These are phyloP conservation scores for Lasioglossum lativentre DNA, from an alignment of 2,888 invertebrate genomes.

Conservation along the genomic window DNA sequence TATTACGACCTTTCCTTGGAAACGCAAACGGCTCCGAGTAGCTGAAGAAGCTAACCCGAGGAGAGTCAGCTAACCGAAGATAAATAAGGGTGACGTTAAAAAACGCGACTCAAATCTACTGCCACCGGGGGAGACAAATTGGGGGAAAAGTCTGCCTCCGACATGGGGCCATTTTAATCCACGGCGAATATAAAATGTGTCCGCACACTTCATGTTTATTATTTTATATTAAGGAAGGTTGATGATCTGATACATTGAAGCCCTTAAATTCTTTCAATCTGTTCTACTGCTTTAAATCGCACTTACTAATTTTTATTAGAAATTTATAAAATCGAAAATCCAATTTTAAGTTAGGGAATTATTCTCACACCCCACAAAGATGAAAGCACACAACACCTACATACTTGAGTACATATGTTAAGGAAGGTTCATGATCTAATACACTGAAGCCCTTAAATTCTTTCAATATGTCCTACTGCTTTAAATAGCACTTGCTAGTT, in stretches of 20 bases:
- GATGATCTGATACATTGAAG: too few relatives aligned
- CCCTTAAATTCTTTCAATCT: too few relatives aligned
- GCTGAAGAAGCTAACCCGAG: not conserved
- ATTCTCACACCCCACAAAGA: not conserved
- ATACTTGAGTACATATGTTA: too few relatives aligned
- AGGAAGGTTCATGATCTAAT: too few relatives aligned
- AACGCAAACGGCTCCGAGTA: not conserved
- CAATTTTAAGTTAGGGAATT: not conserved
- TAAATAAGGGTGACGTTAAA: not conserved
- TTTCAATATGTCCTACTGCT: too few relatives aligned
- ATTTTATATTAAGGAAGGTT: not conserved
- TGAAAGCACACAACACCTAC: not conserved
- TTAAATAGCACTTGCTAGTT: too few relatives aligned
- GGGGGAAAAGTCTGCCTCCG: not conserved
- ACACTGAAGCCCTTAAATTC: too few relatives aligned
- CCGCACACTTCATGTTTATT: not conserved
- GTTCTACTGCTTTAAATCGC: too few relatives aligned
- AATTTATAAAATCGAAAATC: not conserved
- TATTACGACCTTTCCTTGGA: not conserved
- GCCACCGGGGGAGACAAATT: not conserved
- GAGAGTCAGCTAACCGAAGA: constrained; percentile 5
- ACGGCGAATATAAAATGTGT: not conserved
- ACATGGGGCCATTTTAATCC: not conserved
- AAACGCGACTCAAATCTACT: not conserved
- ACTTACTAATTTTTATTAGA: too few relatives aligned